Conservation (phyloP, 2,113 vertebrate species). For the Rhineura floridana region DNA sequence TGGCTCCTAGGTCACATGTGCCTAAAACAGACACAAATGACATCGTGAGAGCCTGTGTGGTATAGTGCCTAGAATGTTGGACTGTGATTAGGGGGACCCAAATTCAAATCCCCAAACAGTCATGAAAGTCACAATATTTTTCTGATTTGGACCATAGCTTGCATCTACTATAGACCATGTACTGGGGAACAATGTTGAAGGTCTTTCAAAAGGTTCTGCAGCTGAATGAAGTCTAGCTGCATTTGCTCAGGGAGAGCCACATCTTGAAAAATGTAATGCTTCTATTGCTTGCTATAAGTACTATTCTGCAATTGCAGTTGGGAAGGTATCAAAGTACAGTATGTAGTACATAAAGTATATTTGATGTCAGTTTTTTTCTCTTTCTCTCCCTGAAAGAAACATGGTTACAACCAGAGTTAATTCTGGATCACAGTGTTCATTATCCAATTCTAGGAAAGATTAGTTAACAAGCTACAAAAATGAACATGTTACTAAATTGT, state of each 20-base stretch:
- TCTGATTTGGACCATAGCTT: not conserved
- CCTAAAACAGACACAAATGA: not conserved
- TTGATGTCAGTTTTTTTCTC: not conserved
- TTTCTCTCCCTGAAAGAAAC: slow-evolving; percentile 32
- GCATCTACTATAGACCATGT: not conserved
- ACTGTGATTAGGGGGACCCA: not conserved
- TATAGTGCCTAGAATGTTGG: not conserved
- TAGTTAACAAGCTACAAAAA: slow-evolving; percentile 46
- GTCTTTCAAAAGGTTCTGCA: not conserved
- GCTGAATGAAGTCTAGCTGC: not conserved
- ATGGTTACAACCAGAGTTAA: slow-evolving; percentile 33
- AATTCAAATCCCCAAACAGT: not conserved
- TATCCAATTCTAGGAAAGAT: slow-evolving; percentile 44
- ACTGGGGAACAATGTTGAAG: not conserved
- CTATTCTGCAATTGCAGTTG: not conserved
- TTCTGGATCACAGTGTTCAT: slow-evolving; percentile 28
- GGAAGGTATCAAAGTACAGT: not conserved
- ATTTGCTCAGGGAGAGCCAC: not conserved
- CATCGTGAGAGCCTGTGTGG: not conserved
- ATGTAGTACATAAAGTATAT: not conserved
- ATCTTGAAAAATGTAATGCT: not conserved
- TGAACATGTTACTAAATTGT: slow-evolving; percentile 40
- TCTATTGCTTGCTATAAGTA: not conserved
- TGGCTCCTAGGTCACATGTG: no score
- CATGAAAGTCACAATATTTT: not conserved